A percentile compares a stretch with the other conserved stretches of the same genome.
These are phyloP conservation scores for Meloe dianella DNA, from an alignment of 2,888 invertebrate genomes.

Conservation along the genomic window DNA sequence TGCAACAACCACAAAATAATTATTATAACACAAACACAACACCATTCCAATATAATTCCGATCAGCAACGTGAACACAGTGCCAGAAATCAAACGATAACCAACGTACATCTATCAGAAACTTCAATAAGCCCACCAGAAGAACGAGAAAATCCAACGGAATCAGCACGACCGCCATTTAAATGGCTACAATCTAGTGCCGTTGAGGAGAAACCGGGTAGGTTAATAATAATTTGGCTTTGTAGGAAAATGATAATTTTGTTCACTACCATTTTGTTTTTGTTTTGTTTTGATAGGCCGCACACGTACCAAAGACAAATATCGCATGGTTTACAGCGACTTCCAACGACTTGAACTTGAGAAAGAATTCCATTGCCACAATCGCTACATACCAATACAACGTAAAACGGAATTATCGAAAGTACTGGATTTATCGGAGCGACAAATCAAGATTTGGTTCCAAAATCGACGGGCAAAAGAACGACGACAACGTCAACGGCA, in stretches of 20 bases:
- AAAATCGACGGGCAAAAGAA: not conserved
- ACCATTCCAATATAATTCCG: not conserved
- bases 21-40: not conserved
- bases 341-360: not conserved
- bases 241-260: no score
- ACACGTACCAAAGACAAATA: not conserved
- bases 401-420: not conserved
- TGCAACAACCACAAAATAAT: not conserved
- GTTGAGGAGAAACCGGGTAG: not conserved
- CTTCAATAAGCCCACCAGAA: not conserved
- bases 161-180: not conserved
- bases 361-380: not conserved
- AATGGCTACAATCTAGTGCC: not conserved
- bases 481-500: not conserved
- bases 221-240: not conserved
- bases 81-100: not conserved
- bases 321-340: not conserved
- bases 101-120: not conserved
- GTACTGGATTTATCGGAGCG: not conserved
- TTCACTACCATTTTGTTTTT: not conserved
- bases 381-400: not conserved
- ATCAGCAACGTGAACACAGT: not conserved
- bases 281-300: not conserved
- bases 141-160: no score
- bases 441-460: conserved; percentile 2